Base-by-base conservation (phyloP, 2,888 invertebrate species). In the Brassicogethes aeneus region DNA sequence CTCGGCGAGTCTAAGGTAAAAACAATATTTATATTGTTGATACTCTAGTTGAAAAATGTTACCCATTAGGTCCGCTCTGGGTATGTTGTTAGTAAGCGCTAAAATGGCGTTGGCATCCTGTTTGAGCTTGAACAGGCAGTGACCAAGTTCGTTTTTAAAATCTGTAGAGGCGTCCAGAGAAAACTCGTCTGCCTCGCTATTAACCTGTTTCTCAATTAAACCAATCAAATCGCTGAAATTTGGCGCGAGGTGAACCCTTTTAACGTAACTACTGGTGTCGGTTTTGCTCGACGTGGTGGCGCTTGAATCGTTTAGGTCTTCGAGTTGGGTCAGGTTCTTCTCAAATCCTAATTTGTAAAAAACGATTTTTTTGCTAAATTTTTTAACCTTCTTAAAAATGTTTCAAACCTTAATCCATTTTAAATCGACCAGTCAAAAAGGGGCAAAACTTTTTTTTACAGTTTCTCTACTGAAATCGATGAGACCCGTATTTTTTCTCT, bases 51-150 rank as follows among this genome's bases (percentile, higher is more conserved):
- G n/a, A n/a, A n/a, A n/a, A n/a, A n/a, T n/a, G n/a, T 34, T 33
- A 29, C 51, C 50, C 44, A 36, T 34, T 45, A 39, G 37, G 34
- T 13, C 17, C 12, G 31, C 7, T 32, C 39, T 49, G 1, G 48
- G 40, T 2, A 59, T 37, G 42, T 55, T 61, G 7, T 50, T 41
- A 1, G 65, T 78, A n/a, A 82, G 62, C 17, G 77, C 75, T 34
- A 87, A 68, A 48, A 88, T 67, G 15, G 79, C 78, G 23, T 80
- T 79, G 1, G 86, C 86, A 57, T 88, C 87, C 5, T 71, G 62
- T 45, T 78, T 75, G 37, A 88, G 65, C 15, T 82, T 73, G 37
- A 76, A 73, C 48, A 87, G 61, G 51, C 86, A 86, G 34, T 72
- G 69, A 39, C 79, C 79, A 43, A 88, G 66, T 60, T 86, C 83